Conservation (phyloP, 2,113 vertebrate genomes). For the Eptesicus fuscus region DNA sequence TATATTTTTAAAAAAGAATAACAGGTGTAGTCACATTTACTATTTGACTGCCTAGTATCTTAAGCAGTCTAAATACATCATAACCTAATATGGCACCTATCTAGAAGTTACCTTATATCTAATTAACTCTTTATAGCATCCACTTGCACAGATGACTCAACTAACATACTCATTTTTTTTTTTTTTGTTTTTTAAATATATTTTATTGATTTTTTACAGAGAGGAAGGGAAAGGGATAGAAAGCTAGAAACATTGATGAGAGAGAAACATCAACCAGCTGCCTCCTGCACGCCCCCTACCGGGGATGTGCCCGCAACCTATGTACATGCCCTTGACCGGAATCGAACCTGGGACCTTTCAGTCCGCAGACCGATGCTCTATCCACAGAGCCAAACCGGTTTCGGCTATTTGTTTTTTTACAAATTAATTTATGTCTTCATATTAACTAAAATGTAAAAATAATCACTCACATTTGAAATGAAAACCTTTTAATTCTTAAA, state of each 20-base stretch:
- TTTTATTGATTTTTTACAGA: no score
- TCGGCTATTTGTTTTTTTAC: neutral
- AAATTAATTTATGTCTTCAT: neutral
- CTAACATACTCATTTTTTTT: neutral
- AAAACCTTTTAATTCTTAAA: neutral
- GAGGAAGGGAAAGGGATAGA: no score
- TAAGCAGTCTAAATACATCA: neutral
- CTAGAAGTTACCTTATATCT: neutral
- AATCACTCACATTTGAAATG: neutral
- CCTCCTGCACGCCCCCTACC: no score
- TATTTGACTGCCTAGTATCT: neutral
- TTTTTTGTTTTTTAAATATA: conserved; percentile 8
- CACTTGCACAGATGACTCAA: neutral
- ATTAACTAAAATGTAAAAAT: conserved; percentile 20
- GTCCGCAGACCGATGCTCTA: no score
- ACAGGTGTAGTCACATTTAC: neutral
- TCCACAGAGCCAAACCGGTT: no score
- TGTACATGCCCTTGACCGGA: no score
- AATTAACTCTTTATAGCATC: neutral
- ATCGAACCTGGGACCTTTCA: no score
- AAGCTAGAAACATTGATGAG: no score
- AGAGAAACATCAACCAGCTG: no score
- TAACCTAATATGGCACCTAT: neutral
- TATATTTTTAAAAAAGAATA: no score
- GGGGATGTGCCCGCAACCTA: no score